Percentiles rank a stretch among this genome's conserved stretches.
These are phyloP conservation scores for Lampropteryx suffumata DNA, from an alignment of 2,888 invertebrate genomes.

Conservation along the genomic window DNA sequence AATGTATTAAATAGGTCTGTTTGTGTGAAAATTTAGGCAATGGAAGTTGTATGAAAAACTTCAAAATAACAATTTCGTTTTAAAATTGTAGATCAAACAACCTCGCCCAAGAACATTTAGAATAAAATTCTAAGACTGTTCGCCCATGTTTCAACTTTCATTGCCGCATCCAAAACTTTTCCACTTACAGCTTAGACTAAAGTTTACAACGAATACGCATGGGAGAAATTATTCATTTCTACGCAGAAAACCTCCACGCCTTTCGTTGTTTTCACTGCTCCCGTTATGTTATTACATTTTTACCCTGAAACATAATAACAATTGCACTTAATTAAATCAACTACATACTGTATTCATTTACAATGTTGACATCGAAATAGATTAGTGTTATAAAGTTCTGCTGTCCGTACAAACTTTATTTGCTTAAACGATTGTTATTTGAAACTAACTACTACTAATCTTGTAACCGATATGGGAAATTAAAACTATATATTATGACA, in stretches of 20 bases:
- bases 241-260: constrained; percentile 44
- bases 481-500: no score
- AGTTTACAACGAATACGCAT: constrained; percentile 71
- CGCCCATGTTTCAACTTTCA: neutral
- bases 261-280: constrained; percentile 45
- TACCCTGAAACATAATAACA: constrained; percentile 59
- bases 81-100: no score
- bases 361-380: no score
- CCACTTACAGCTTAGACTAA: constrained; percentile 46
- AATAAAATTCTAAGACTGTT: neutral
- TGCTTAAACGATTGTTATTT: no score
- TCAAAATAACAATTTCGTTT: no score
- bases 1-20: constrained; percentile 7
- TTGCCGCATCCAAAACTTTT: constrained; percentile 43
- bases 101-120: no score
- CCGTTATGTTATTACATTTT: constrained; percentile 41
- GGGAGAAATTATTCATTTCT: constrained; percentile 46
- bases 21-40: neutral
- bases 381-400: no score
- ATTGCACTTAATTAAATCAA: no score
- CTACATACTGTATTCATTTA: no score
- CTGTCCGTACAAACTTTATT: no score
- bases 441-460: no score
- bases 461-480: no score
- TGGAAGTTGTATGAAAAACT: constrained; percentile 1